Base-by-base conservation (phyloP, 2,888 invertebrate genomes). In the Isotomurus palustris region DNA sequence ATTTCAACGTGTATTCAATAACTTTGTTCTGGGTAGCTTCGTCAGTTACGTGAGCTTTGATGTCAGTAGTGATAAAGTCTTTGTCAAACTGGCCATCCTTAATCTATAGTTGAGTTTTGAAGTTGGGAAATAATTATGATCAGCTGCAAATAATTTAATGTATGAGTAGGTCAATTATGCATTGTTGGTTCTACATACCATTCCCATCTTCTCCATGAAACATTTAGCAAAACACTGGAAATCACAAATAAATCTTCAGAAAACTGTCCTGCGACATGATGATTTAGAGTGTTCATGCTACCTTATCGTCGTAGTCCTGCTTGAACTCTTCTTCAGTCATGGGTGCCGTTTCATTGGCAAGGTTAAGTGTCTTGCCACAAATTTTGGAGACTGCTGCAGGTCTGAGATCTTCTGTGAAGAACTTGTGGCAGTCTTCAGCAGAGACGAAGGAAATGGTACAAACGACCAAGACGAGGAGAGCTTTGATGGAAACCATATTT, bases 151-250 rank as follows among this genome's bases (percentile, higher is more conserved):
- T 25, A 35, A 12, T 38, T 48, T 38, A 29, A 5, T 28, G 22
- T 17, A 22, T 24, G 12, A 22, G 14, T 43, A 43, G 6, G 22
- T 4, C 49, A 49, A 35, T 27, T 32, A 5, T 32, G n/a, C n/a
- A n/a, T n/a, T n/a, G n/a, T n/a, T n/a, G n/a, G n/a, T n/a, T 54
- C 4, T n/a, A 43, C 56, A 56, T 56, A 62, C 62, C 49, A 62
- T 49, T 43, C 55, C 55, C 45, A 62, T 47, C 22, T 58, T 58
- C 22, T 44, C 21, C 29, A 62, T 45, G 21, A 62, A 57, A 19
- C 62, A 62, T 45, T 62, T 58, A 32, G 52, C 58, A 47, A 56
- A 62, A 29, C 62, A 62, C 62, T 62, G 35, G 36, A 56, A 35
- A 41, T 38, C n/a, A 17, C 10, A n/a, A n/a, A n/a, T 17, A 28